These are phyloP conservation scores for Pheosia gnoma DNA, from an alignment of 2,888 invertebrate genomes.

Conservation along the genomic window DNA sequence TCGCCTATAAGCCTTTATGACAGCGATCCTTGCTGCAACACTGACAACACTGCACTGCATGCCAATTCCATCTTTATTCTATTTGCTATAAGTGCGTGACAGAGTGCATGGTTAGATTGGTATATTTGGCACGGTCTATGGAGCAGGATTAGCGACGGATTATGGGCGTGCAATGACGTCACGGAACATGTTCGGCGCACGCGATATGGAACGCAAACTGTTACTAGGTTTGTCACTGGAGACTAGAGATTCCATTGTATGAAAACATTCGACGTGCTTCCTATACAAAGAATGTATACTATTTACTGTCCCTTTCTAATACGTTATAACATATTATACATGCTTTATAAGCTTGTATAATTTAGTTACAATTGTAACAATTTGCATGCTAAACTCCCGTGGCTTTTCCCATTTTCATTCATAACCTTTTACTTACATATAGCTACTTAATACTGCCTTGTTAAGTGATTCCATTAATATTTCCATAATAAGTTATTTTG, in stretches of 20 bases:
- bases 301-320: not conserved
- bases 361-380: too few species aligned
- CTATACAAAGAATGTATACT: not conserved
- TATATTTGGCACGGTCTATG: conserved; percentile 10
- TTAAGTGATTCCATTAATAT: too few species aligned
- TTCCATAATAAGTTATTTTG: too few species aligned
- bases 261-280: too few species aligned
- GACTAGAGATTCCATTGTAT: not conserved
- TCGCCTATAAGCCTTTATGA: conserved; percentile 30
- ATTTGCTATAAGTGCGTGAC: not conserved
- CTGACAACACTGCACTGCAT: conserved; percentile 5
- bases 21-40: conserved; percentile 17
- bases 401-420: too few species aligned
- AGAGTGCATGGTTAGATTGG: conserved; percentile 1
- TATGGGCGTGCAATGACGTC: conserved; percentile 10
- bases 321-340: not conserved
- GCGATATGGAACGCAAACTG: not conserved
- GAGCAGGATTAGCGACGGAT: conserved; percentile 21
- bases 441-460: too few species aligned
- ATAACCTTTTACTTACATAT: too few species aligned
- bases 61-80: conserved; percentile 14
- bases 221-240: not conserved
- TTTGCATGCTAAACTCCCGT: too few species aligned
- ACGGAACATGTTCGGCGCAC: not conserved
- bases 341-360: too few species aligned